Conservation (phyloP, 2,113 vertebrate genomes). For the Hipposideros armiger region DNA sequence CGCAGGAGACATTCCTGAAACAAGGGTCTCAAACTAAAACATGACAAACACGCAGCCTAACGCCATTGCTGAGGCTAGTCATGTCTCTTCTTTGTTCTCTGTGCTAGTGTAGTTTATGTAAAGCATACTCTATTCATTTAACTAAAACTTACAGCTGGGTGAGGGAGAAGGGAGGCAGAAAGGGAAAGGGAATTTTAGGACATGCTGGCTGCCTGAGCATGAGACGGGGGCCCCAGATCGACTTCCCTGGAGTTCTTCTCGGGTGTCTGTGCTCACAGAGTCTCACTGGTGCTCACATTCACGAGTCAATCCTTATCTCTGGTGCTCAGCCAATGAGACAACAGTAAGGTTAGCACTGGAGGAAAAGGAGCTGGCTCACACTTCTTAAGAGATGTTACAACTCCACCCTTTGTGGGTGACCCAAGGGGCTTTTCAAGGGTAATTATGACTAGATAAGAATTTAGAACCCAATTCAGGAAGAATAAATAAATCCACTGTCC, state of each 20-base stretch:
- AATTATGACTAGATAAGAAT: neutral
- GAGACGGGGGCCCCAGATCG: neutral
- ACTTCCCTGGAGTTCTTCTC: neutral
- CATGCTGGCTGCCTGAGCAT: neutral
- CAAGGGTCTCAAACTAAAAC: neutral
- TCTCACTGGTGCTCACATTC: fast-evolving
- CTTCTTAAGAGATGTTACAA: neutral
- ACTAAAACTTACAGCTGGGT: neutral
- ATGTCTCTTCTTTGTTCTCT: neutral
- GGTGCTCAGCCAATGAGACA: neutral
- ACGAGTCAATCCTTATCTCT: neutral
- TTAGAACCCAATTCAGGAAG: neutral
- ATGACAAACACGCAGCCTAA: too few species aligned
- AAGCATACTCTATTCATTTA: neutral
- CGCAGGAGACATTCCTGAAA: neutral
- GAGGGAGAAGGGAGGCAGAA: neutral
- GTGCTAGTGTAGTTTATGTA: too few species aligned
- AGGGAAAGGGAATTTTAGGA: neutral
- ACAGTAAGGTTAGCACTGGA: fast-evolving
- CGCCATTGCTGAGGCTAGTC: fast-evolving
- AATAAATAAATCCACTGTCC: neutral
- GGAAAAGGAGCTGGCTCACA: neutral
- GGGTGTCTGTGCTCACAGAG: fast-evolving
- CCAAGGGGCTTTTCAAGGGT: neutral
- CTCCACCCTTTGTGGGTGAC: neutral